Base-by-base conservation (phyloP, 2,888 invertebrate genomes). In the Tipula unca region DNA sequence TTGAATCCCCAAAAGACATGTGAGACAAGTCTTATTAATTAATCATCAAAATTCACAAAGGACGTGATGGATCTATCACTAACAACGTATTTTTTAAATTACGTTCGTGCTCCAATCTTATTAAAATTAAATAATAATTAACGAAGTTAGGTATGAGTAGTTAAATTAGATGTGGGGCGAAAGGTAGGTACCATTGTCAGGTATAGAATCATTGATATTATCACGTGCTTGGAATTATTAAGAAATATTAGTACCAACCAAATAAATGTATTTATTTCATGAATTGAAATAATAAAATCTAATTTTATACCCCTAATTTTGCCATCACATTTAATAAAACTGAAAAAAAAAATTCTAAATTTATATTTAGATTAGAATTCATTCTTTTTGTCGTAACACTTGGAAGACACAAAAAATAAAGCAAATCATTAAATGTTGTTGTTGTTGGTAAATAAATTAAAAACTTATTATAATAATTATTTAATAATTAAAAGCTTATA, bases 381-480 rank as follows among this genome's bases (percentile, higher is more conserved):
- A 25, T 48, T 69, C 69, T 20, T 69, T 69, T 69, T 69, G 69
- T 25, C 69, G 69, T 25, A 25, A 13, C 69, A 69, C 69, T 69
- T 69, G 69, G 25, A 1, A 69, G 25, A 69, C 17, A 48, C n/a
- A 48, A n/a, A 42, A 42, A 42, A 42, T 17, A 48, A 48, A 48
- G 48, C 48, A 17, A 48, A 25, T 69, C 14, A 8, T 69, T 69
- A 69, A 25, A 10, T 48, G 6, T 32, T 32, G 69, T 69, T 20
- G 25, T 69, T 69, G 69, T 69, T 69, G 69, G 25, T 25, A 69
- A 69, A 69, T 8, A 25, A 69, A 69, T 69, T 69, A 69, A 69
- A 69, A 69, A 69, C 69, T 20, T 69, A 69, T 69, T 69, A 69
- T 69, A 69, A 69, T 69, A 69, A 69, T 69, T 69, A 69, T 69